Evolutionary conservation across 2,888 invertebrate genomes (phyloP), one percentile per base, ranked within the genome.

Genomic region (Ypsolopha scabrella): DNA sequence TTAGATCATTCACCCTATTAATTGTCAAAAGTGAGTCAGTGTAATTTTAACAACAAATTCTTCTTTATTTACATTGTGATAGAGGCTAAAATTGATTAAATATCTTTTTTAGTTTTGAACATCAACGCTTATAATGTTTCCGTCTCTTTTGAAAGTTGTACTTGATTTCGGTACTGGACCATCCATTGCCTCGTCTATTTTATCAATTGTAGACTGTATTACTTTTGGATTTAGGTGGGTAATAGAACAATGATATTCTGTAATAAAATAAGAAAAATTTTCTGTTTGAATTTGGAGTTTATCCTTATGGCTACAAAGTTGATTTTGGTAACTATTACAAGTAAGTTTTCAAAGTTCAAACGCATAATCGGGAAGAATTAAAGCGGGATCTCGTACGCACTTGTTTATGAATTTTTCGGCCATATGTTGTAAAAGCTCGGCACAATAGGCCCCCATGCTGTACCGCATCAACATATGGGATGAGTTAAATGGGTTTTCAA

Each of bases 401-500:
- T 83, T 83, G 82, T 82, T 81, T 80, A 75, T 78, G 70, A 79
- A 78, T 80, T 86, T 82, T 78, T 77, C 63, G 67, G 72, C 76
- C 87, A 87, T 87, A 87, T 87, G 87, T 87, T 80, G 67, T 79
- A 80, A 80, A 80, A 82, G 81, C 83, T 70, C 76, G 65, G 73
- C 70, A 83, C 85, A 86, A 83, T 82, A 70, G 70, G 67, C 85
- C 85, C 82, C 67, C 74, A 85, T 81, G 62, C 57, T 62, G 68
- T 65, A 60, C 73, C 65, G 71, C 59, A 72, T 78, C 79, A 76
- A 80, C 86, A 83, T 87, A 87, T 87, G 87, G 60, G 82, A 73
- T 72, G 65, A 69, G 87, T 87, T 87, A 87, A 81, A 80, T 74
- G 70, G 70, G 59, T 69, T 82, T 83, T 77, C 69, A 86, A 82